phyloP scores from a whole-genome alignment of 2,888 invertebrate species.

The Folsomia manolachei region DNA sequence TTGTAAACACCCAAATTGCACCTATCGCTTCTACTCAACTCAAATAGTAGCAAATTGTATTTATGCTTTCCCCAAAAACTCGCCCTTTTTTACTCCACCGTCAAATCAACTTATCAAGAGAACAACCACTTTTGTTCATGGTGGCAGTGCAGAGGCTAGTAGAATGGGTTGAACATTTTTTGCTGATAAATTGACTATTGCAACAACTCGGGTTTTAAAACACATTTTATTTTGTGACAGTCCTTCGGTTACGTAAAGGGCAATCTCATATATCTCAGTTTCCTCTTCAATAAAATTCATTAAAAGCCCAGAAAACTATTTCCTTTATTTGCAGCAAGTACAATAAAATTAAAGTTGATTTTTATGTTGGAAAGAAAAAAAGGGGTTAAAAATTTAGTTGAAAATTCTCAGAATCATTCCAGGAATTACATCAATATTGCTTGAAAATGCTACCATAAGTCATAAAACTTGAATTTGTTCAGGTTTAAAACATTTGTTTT shows the following conservation, averaged over 20 bases:
- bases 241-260: too few species aligned
- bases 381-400: neutral
- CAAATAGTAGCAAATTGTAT: neutral
- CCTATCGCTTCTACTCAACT: constrained; percentile 35
- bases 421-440: neutral
- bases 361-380: neutral
- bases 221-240: too few species aligned
- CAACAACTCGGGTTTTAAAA: neutral
- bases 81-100: neutral
- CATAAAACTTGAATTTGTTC: constrained; percentile 1
- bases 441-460: neutral
- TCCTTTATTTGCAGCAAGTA: constrained; percentile 1
- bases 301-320: neutral
- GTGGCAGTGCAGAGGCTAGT: too few species aligned
- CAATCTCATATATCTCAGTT: too few species aligned
- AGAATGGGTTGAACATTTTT: neutral
- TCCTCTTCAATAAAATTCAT: neutral
- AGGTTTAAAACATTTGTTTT: neutral
- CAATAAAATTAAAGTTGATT: neutral
- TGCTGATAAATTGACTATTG: neutral
- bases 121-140: too few species aligned
- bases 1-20: constrained; percentile 49
- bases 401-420: neutral
- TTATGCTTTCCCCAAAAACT: neutral
- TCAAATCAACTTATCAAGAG: constrained; percentile 2